phyloP scores from a whole-genome alignment of 2,797 vertebrate species.

The Gastrophryne carolinensis region DNA sequence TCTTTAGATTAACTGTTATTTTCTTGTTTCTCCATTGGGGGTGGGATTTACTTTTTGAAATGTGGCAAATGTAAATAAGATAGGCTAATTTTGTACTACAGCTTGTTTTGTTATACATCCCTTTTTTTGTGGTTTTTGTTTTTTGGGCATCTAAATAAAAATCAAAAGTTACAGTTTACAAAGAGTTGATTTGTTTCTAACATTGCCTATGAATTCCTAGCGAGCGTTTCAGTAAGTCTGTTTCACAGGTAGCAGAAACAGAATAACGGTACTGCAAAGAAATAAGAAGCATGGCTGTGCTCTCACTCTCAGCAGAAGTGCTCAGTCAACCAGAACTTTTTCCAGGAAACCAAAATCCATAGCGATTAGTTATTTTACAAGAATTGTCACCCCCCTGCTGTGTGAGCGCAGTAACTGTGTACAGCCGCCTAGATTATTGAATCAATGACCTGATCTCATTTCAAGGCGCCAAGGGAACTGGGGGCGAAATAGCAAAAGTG shows the following conservation, averaged over 20 bases:
- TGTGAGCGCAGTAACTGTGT: background rate
- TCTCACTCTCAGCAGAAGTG: background rate
- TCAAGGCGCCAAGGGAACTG: background rate
- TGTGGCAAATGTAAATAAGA: slow-evolving; percentile 17
- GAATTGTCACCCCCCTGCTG: slow-evolving; percentile 1
- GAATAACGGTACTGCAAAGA: background rate
- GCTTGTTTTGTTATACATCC: background rate
- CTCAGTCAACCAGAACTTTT: slow-evolving; percentile 7
- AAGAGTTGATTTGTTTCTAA: background rate
- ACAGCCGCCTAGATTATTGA: slow-evolving; percentile 6
- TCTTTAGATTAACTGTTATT: background rate
- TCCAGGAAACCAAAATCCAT: slow-evolving; percentile 18
- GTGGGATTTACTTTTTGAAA: background rate
- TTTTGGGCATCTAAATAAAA: background rate
- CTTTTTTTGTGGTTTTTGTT: background rate
- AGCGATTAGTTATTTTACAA: slow-evolving; percentile 30
- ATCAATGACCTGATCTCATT: slow-evolving; percentile 7
- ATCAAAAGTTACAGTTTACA: background rate
- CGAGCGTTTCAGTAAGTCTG: background rate
- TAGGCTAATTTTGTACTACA: slow-evolving; percentile 21
- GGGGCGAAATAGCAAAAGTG: background rate
- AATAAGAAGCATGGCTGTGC: background rate
- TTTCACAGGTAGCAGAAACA: background rate
- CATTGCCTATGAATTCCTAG: slow-evolving; percentile 9
- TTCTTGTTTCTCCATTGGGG: background rate